Evolutionary conservation across 2,797 vertebrate genomes (phyloP).

Genomic region (Naso thynnoides): DNA sequence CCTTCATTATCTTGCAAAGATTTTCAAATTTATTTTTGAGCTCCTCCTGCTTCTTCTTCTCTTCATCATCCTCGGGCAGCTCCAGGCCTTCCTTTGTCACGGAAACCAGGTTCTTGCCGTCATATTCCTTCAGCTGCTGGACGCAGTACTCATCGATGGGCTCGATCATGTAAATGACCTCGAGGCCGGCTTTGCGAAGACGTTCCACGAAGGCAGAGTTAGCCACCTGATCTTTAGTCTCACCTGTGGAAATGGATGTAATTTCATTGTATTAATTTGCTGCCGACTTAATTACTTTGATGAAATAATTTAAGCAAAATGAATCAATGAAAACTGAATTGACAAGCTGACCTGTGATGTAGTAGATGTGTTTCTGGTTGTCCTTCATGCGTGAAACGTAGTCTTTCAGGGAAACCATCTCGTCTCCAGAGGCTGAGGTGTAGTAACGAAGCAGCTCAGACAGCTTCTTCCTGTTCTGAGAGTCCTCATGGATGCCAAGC

Average conservation of each 20-base stretch:
- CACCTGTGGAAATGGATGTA: constrained; percentile 81
- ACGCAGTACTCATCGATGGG: constrained; percentile 98
- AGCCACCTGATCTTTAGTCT: constrained; percentile 97
- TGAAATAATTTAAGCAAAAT: background rate
- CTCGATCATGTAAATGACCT: constrained; percentile 98
- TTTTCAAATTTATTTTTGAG: constrained; percentile 92
- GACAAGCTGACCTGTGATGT: constrained; percentile 77
- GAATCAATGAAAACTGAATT: background rate
- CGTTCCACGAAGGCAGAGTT: constrained; percentile 97
- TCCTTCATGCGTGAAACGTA: constrained; percentile 95
- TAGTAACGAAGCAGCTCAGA: constrained; percentile 91
- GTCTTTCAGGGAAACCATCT: constrained; percentile 94
- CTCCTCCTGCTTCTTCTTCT: constrained; percentile 94
- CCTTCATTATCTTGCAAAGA: constrained; percentile 97
- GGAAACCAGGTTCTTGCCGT: constrained; percentile 93
- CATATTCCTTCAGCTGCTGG: constrained; percentile 96
- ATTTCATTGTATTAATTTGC: background rate
- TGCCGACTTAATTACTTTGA: background rate
- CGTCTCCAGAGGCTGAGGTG: constrained; percentile 93
- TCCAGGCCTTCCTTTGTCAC: constrained; percentile 97
- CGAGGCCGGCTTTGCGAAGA: constrained; percentile 93
- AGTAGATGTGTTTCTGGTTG: constrained; percentile 94
- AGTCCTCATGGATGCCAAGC: constrained; percentile 94
- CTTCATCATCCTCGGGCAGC: constrained; percentile 95
- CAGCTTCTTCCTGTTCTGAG: constrained; percentile 93